Evolutionary conservation across 1,140 invertebrate genomes (phyloP), one percentile per base, ranked within the genome.

Genomic region (Daktulosphaira vitifoliae): DNA sequence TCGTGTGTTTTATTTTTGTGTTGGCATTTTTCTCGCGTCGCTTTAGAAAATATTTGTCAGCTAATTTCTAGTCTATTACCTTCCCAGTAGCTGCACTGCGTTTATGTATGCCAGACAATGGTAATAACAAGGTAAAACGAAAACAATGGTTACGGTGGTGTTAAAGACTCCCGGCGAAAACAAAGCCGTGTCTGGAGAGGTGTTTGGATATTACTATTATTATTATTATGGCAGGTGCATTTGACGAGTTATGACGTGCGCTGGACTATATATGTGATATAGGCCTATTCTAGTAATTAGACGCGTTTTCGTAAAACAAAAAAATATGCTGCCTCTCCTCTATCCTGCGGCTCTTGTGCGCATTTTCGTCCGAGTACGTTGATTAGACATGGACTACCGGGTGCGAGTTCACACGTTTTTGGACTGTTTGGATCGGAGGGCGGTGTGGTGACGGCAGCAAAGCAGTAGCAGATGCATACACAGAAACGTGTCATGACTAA

Each of bases 321-420:
- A 42, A 56, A 56, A 23, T 52, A 29, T 18, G n/a, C 15, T 26
- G 16, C 26, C n/a, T 25, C 13, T 23, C 1, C 13, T 5, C n/a
- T 8, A 37, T 16, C n/a, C 29, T 11, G 5, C 29, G 5, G 29
- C 11, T 11, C 29, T 6, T 6, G 29, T 33, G 29, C 29, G 29
- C 29, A 33, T 33, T 4, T 49, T 23, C 22, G 52, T 54, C 33
- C 52, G 29, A 5, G 5, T 33, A 15, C 52, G 26, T 33, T n/a
- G 52, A 54, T 54, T 54, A 39, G 52, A 54, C 52, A 54, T 38
- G 52, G 52, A 54, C 52, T 54, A 54, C 52, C 33, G 52, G 52
- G 51, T 53, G 51, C 7, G 20, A 20, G 3, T 18, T 22, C 7
- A 7, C 20, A 20, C 6, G 46, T 48, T 4, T 22, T 16, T 48